Base-by-base conservation (phyloP, 2,113 vertebrate species). In the Salvator merianae region DNA sequence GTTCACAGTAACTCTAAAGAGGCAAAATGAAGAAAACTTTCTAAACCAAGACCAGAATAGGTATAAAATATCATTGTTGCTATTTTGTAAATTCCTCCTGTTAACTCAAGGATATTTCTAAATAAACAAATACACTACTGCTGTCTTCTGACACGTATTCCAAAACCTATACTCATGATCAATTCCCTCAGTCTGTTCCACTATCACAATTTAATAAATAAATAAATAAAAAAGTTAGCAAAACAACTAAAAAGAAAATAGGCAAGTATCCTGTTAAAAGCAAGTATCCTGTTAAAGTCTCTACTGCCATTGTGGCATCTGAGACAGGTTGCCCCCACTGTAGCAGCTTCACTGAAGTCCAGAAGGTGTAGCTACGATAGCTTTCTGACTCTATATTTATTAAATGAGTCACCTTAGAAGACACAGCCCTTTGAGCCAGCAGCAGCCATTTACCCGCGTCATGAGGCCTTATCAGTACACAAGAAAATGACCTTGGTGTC, bases 11-110 rank as follows among this genome's bases (percentile, higher is more conserved):
- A 81, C 16, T 86, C 82, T 73, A 78, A n/a, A 81, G 43, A 87
- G 79, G 77, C 86, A 81, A 84, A 82, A 82, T 88, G 53, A 22
- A 89, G 82, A 65, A 53, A 62, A 76, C 78, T 93, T 92, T 91
- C 84, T 75, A 70, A 90, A 78, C 71, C 36, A 79, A 84, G 30
- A 14, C 30, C 28, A n/a, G 32, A 4, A 7, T 55, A 78, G 47
- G 78, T 55, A 16, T 59, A 20, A 71, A 71, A 16, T 78, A 71
- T 14, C 16, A 20, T 32, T 8, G 7, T 34, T 47, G 24, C 16
- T 34, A n/a, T 55, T 10, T 69, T 69, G n/a, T 40, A 18, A 32
- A 38, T 30, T 38, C 36, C 59, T 65, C 36, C 20, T 65, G 34
- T 65, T 40, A 65, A 65, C 34, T 12, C 55, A 59, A 55, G 20